A percentile compares a stretch with the other conserved stretches of the same genome.
phyloP scores from a whole-genome alignment of 2,797 vertebrate species.

The Rachycentron canadum region DNA sequence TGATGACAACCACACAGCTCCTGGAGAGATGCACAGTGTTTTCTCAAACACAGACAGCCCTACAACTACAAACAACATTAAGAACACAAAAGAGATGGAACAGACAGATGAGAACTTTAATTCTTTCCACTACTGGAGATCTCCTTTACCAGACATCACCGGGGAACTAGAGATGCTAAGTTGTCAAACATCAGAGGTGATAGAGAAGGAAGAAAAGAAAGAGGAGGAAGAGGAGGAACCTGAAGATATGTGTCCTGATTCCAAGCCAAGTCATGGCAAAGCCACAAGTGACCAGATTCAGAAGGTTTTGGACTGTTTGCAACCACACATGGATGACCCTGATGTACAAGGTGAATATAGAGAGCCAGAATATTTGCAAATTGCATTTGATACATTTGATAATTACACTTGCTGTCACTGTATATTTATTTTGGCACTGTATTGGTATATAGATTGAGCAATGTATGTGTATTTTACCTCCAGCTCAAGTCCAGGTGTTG shows the following conservation, averaged over 20 bases:
- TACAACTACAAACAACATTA: conserved; percentile 60
- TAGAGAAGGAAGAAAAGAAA: conserved; percentile 53
- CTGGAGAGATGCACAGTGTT: conserved; percentile 17
- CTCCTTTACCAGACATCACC: conserved; percentile 92
- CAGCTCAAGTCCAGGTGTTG: conserved; percentile 93
- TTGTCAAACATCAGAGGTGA: conserved; percentile 69
- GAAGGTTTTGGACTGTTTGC: conserved; percentile 91
- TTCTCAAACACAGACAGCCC: conserved; percentile 55
- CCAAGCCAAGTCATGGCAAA: conserved; percentile 71
- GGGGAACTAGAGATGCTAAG: conserved; percentile 89
- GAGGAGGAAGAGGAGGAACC: conserved; percentile 64
- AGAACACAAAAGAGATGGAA: conserved; percentile 68
- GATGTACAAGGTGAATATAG: conserved; percentile 89
- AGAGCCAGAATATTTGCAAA: neutral
- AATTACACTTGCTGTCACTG: neutral
- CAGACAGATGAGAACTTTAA: conserved; percentile 85
- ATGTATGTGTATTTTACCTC: conserved; percentile 26
- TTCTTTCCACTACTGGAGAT: conserved; percentile 91
- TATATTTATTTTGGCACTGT: neutral
- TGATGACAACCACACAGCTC: conserved; percentile 59
- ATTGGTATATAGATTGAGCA: conserved; percentile 14
- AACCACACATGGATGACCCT: conserved; percentile 90
- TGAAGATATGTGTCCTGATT: conserved; percentile 58
- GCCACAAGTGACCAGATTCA: conserved; percentile 90
- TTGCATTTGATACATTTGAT: neutral